Evolutionary conservation across 2,797 vertebrate genomes (phyloP).

Genomic region (Schizopygopsis pylzovi): DNA sequence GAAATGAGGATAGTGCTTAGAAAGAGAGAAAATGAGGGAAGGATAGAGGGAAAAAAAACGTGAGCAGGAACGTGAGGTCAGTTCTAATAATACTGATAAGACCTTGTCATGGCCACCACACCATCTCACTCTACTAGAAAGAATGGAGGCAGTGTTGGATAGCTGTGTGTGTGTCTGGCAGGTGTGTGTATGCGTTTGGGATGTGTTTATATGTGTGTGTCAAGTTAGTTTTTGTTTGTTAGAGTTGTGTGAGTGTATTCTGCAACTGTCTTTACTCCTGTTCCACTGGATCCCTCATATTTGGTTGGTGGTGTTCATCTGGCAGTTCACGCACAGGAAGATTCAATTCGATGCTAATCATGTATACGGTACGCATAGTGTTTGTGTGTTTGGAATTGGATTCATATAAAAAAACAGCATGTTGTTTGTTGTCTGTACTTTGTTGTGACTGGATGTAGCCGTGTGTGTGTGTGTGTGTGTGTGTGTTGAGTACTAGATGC

Average conservation of each 20-base stretch:
- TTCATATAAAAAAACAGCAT: neutral
- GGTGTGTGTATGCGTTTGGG: conserved; percentile 48
- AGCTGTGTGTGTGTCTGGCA: conserved; percentile 49
- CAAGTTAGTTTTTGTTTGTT: conserved; percentile 50
- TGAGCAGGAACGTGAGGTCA: conserved; percentile 54
- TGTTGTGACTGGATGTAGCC: conserved; percentile 19
- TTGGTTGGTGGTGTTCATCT: conserved; percentile 52
- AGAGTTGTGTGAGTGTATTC: conserved; percentile 34
- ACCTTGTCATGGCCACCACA: conserved; percentile 49
- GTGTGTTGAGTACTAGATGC: conserved; percentile 3
- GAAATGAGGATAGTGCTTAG: neutral
- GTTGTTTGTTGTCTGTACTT: neutral
- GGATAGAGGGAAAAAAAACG: neutral
- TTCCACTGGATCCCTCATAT: conserved; percentile 52
- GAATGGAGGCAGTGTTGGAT: conserved; percentile 53
- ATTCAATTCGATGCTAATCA: conserved; percentile 41
- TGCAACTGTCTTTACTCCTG: conserved; percentile 44
- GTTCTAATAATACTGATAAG: conserved; percentile 62
- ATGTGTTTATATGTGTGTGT: conserved; percentile 43
- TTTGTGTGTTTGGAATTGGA: conserved; percentile 33
- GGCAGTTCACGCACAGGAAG: conserved; percentile 36
- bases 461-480: neutral
- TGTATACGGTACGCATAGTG: conserved; percentile 46
- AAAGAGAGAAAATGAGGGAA: neutral
- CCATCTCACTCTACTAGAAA: conserved; percentile 38